Base-by-base conservation (phyloP, 2,113 vertebrate genomes). In the Petroica traversi region DNA sequence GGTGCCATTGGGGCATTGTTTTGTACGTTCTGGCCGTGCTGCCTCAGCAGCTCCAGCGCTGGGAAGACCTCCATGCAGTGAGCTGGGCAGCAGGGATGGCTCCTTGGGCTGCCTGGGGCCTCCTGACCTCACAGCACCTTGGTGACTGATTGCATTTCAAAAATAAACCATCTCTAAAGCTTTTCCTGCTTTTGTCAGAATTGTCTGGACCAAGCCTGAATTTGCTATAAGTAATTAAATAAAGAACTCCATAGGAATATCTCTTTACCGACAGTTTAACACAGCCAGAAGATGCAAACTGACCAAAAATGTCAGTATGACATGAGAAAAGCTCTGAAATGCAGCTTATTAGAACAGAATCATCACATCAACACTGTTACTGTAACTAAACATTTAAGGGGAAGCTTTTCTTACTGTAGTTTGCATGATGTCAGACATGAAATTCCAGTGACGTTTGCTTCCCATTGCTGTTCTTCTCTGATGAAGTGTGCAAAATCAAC, bases 21-120 rank as follows among this genome's bases (percentile, higher is more conserved):
- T 41, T 26, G 8, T 23, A 6, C 0, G 0, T 57, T 73, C 14
- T 0, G 2, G 54, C 51, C 6, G 1, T 69, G 55, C 25, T 46
- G 20, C 36, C 19, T 48, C 51, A 67, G 57, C 67, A 84, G 23
- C 46, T 74, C 28, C 61, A 49, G 63, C 33, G 23, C 74, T 3
- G 7, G 34, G 29, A 25, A 38, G 0, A 2, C 19, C 63, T 3
- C 0, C 0, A 0, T 20, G 40, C 6, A 19, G 13, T 1, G 1
- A 33, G 15, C 26, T 51, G 38, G 40, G 41, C 48, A 54, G 34
- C 48, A 38, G 36, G 33, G 23, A 3, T 72, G 19, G 12, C 13
- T 85, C 38, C 55, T 75, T 28, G 41, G 55, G 4, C 38, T 24
- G 38, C 12, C 14, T 1, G 4, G 22, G 74, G 8, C 4, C 3